Percentiles rank a stretch among this genome's conserved stretches.
Evolutionary conservation across 2,113 vertebrate species (phyloP).

Genomic region (Pseudorectes ferrugineus): DNA sequence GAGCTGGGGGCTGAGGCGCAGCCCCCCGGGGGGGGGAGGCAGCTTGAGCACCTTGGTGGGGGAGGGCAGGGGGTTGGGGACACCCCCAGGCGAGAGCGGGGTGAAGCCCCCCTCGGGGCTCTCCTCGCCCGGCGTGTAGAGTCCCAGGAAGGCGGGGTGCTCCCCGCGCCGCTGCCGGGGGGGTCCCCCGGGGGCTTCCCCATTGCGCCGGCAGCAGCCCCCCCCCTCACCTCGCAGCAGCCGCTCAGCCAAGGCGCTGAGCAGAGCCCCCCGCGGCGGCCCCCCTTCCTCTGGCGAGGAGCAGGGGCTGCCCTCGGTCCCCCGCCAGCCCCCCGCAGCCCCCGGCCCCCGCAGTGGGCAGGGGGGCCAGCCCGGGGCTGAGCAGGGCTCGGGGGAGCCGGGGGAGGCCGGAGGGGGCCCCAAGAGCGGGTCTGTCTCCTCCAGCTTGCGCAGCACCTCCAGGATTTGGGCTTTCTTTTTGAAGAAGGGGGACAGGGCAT

Average conservation of each 20-base stretch:
- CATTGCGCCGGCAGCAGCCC: not conserved
- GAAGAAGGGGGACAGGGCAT: slow-evolving; percentile 92
- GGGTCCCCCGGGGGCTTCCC: not conserved
- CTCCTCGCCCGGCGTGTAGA: not conserved
- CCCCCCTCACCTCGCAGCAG: not conserved
- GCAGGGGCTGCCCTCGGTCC: slow-evolving; percentile 50
- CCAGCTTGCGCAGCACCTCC: slow-evolving; percentile 90
- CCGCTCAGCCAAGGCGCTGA: slow-evolving; percentile 12
- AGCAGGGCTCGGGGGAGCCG: slow-evolving; percentile 47
- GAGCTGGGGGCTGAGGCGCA: slow-evolving; percentile 88
- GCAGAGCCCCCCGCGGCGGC: not conserved
- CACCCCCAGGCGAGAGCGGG: not conserved
- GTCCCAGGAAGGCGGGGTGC: not conserved
- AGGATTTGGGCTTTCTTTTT: slow-evolving; percentile 95
- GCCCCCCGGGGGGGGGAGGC: slow-evolving; percentile 63
- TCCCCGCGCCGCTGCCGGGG: not conserved
- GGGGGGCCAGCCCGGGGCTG: not conserved
- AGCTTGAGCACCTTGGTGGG: slow-evolving; percentile 88
- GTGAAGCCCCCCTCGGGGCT: not conserved
- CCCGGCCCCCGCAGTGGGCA: slow-evolving; percentile 32
- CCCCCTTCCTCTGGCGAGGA: not conserved
- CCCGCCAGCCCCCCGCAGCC: slow-evolving; percentile 69
- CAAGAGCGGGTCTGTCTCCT: slow-evolving; percentile 86
- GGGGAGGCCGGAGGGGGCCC: slow-evolving; percentile 61
- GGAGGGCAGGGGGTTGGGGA: slow-evolving; percentile 64